Base-by-base conservation (phyloP, 2,797 vertebrate species). In the Taenioides sp. region DNA sequence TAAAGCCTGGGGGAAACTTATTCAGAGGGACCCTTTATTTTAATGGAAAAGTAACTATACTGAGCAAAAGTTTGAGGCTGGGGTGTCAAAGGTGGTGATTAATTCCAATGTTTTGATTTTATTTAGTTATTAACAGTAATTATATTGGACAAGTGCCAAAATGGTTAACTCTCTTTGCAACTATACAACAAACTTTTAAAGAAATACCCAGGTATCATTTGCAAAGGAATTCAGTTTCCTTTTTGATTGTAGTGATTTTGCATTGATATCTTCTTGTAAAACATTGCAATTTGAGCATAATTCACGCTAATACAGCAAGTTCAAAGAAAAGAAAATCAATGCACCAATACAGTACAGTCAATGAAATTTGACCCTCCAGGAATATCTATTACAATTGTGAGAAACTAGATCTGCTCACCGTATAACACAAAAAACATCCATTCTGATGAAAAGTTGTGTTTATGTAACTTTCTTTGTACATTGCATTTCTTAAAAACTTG, bases 1-100 rank as follows among this genome's bases (percentile, higher is more conserved):
- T 62, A 71, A 82, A 82, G 77, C 83, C 78, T 70, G 25, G 78
- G 77, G 81, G 71, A 75, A 76, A 72, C 71, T 69, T 81, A 78
- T 72, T 75, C 70, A 83, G 79, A 82, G 6, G 59, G 71, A 63
- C 60, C 69, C 77, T 65, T 61, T 31, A 66, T 76, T 74, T 79
- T 55, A 83, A 75, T 72, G 67, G 73, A 76, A 77, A 79, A 69
- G 71, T 74, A 67, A 79, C 68, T 58, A 22, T 22, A 43, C 61
- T 22, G 34, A 23, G 34, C 34, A 63, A 37, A 62, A 37, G 18
- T 62, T 61, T 62, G 60, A 37, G 9, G 9, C 31, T 34, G 7
- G 7, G 7, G 28, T 37, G 60, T 37, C 34, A 59, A 59, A 27
- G 12, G 25, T 59, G 25, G 1, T 5, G 25, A 57, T 25, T 2